A percentile compares a stretch with the other conserved stretches of the same genome.
phyloP scores from a whole-genome alignment of 35 echinoderm and acorn worm genomes.

The Diadema setosum region DNA sequence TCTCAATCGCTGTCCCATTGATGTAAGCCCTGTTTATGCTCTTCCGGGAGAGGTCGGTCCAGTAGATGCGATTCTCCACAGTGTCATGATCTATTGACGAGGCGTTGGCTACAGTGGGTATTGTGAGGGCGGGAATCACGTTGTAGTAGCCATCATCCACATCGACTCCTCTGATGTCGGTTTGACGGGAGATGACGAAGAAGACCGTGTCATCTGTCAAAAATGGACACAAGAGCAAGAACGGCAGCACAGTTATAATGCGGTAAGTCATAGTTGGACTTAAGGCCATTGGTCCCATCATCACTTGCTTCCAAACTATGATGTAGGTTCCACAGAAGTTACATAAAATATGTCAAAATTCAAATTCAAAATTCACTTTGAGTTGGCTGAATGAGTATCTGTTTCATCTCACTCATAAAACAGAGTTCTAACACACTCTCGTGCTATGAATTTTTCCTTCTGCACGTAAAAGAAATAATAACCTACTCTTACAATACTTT shows the following conservation, averaged over 20 bases:
- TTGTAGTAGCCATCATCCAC: constrained; percentile 64
- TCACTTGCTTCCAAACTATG: too few relatives aligned
- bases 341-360: too few relatives aligned
- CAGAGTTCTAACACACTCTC: neutral
- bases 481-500: too few relatives aligned
- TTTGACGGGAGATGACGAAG: constrained; percentile 68
- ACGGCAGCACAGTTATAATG: neutral
- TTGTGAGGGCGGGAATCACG: constrained; percentile 79
- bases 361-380: too few relatives aligned
- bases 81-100: constrained; percentile 75
- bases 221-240: neutral
- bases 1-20: constrained; percentile 60
- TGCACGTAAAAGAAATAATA: too few relatives aligned
- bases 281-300: neutral
- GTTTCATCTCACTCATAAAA: neutral
- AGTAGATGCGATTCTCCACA: constrained; percentile 53
- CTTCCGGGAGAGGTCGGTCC: constrained; percentile 67
- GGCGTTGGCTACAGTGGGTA: constrained; percentile 69
- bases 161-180: constrained; percentile 70
- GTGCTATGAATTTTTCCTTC: too few relatives aligned
- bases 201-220: constrained; percentile 57
- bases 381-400: neutral
- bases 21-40: constrained; percentile 73
- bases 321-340: too few relatives aligned
- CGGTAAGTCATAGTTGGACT: neutral